These are phyloP conservation scores for Hemibagrus wyckioides DNA, from an alignment of 2,113 vertebrate species.

Conservation along the genomic window DNA sequence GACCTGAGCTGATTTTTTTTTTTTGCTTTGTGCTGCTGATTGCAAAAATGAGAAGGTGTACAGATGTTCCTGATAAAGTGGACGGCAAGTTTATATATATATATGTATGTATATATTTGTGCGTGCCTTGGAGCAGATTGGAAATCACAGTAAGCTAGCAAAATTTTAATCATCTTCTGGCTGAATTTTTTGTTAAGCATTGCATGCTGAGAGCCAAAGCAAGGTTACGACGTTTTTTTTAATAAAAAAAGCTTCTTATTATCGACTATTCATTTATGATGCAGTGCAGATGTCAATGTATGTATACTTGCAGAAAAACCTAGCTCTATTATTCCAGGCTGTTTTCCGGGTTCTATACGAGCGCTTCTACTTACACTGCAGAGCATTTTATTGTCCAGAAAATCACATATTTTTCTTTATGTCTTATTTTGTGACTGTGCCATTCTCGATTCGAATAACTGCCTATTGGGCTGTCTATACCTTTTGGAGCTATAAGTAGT, in stretches of 20 bases:
- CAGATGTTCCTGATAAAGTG: no score
- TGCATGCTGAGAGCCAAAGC: not conserved
- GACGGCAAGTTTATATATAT: no score
- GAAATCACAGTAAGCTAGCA: no score
- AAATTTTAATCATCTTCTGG: not conserved
- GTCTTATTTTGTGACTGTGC: not conserved
- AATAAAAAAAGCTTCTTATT: not conserved
- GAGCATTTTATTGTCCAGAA: not conserved
- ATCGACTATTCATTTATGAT: not conserved
- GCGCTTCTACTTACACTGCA: not conserved
- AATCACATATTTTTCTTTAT: not conserved
- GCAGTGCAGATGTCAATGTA: not conserved
- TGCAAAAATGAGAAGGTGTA: not conserved
- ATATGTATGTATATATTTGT: no score
- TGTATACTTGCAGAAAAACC: not conserved
- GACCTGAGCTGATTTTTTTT: not conserved
- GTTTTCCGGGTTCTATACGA: not conserved
- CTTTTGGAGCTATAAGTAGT: conserved; percentile 8
- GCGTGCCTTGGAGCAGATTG: no score
- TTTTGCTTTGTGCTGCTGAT: not conserved
- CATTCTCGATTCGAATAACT: not conserved
- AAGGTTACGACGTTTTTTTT: not conserved
- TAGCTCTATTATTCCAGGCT: not conserved
- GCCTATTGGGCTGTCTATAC: not conserved
- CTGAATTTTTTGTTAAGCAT: not conserved